Percentiles rank a stretch among this genome's conserved stretches.
phyloP scores from a whole-genome alignment of 2,113 vertebrate species.

The Prionailurus bengalensis region DNA sequence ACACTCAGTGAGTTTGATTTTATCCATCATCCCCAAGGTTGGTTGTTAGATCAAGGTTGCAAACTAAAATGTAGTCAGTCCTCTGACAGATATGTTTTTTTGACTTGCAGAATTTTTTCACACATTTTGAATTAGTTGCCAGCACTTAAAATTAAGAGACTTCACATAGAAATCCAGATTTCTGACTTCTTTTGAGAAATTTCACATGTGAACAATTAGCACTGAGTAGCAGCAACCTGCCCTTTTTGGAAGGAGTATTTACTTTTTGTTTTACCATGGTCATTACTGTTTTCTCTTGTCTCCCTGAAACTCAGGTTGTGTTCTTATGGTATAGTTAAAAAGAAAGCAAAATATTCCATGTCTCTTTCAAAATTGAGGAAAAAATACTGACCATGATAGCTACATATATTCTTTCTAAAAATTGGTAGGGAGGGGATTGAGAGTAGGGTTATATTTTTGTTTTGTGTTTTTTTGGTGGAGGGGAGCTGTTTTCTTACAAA shows the following conservation, averaged over 20 bases:
- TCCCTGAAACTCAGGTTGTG: neutral
- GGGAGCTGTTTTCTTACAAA: slow-evolving; percentile 14
- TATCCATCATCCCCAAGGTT: neutral
- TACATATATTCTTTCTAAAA: neutral
- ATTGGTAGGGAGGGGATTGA: neutral
- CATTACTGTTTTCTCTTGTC: neutral
- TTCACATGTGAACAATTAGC: neutral
- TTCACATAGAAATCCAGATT: neutral
- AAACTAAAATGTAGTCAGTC: neutral
- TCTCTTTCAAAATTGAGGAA: slow-evolving; percentile 9
- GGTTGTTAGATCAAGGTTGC: neutral
- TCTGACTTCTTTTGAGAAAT: neutral
- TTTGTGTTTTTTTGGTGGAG: neutral
- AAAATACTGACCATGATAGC: neutral
- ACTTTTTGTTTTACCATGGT: slow-evolving; percentile 19
- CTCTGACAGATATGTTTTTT: neutral
- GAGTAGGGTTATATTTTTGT: neutral
- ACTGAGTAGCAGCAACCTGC: neutral
- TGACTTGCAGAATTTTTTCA: neutral
- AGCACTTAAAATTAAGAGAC: neutral
- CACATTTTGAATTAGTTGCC: slow-evolving; percentile 21
- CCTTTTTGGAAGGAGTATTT: neutral
- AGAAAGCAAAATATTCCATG: neutral
- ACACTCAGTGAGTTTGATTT: slow-evolving; percentile 7
- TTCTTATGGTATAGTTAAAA: slow-evolving; percentile 6